Percentiles rank a stretch among this genome's conserved stretches.
Evolutionary conservation across 2,888 invertebrate genomes (phyloP).

Genomic region (Crossocerus cetratus): DNA sequence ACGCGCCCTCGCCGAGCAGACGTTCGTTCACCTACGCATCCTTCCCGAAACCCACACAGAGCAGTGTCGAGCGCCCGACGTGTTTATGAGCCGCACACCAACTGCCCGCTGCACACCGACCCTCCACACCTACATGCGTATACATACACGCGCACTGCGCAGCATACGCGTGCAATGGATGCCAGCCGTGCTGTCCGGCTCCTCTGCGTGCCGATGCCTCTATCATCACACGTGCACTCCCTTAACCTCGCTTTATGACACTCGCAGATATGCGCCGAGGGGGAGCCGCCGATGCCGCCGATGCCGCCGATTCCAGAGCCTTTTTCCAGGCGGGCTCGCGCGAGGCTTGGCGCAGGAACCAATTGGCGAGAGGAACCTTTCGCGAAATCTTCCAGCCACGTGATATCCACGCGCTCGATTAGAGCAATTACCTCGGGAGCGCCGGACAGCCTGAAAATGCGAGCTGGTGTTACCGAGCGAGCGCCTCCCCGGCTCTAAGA

Average conservation of each 20-base stretch:
- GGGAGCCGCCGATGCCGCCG: too few species aligned
- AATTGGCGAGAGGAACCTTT: too few species aligned
- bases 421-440: too few species aligned
- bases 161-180: constrained; percentile 30
- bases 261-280: constrained; percentile 23
- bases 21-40: constrained; percentile 57
- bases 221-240: constrained; percentile 30
- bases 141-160: constrained; percentile 24
- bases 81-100: constrained; percentile 38
- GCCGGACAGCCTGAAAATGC: too few species aligned
- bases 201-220: constrained; percentile 36
- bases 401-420: too few species aligned
- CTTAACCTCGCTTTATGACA: constrained; percentile 35
- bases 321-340: constrained; percentile 42
- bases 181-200: constrained; percentile 12
- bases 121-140: too few species aligned
- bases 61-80: constrained; percentile 28
- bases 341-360: neutral
- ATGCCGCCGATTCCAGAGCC: constrained; percentile 53
- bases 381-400: too few species aligned
- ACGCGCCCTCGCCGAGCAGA: constrained; percentile 12
- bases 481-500: too few species aligned
- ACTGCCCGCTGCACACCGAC: too few species aligned
- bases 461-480: too few species aligned
- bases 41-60: constrained; percentile 18